Evolutionary conservation across 2,888 invertebrate species (phyloP).

Genomic region (Leptinotarsa haldemani): DNA sequence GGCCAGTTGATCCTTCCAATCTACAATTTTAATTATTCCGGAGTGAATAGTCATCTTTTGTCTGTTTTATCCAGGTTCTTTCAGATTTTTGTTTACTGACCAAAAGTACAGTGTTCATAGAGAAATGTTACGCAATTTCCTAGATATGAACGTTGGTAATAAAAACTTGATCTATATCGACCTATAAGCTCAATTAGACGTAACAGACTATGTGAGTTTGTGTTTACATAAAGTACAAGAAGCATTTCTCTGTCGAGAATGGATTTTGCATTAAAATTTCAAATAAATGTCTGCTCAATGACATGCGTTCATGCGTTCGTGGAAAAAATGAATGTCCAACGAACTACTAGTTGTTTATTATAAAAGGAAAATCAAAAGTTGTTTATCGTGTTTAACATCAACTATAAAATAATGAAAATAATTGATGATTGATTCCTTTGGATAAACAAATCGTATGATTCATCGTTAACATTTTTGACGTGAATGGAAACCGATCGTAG

Average conservation of each 20-base stretch:
- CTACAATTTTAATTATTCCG: no score
- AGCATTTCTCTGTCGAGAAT: constrained; percentile 22
- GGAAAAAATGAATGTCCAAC: constrained; percentile 6
- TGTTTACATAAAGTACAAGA: constrained; percentile 16
- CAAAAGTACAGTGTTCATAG: neutral
- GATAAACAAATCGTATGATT: constrained; percentile 13
- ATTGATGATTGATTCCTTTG: constrained; percentile 24
- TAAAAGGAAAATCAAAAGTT: constrained; percentile 30
- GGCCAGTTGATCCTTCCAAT: no score
- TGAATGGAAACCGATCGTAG: constrained; percentile 4
- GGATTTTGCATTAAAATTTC: constrained; percentile 19
- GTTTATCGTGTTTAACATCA: constrained; percentile 43
- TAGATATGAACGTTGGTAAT: neutral
- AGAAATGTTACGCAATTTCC: no score
- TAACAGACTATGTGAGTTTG: neutral
- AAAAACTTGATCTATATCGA: neutral
- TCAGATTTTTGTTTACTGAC: neutral
- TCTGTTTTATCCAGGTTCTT: neutral
- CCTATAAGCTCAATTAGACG: neutral
- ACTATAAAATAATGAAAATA: constrained; percentile 20
- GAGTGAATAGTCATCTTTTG: no score
- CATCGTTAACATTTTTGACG: neutral
- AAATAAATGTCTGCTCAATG: constrained; percentile 3
- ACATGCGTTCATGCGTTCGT: neutral
- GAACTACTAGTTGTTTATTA: constrained; percentile 6